Evolutionary conservation across 2,113 vertebrate species (phyloP), one percentile per base, ranked within the genome.

Genomic region (Sinosuthora webbiana): DNA sequence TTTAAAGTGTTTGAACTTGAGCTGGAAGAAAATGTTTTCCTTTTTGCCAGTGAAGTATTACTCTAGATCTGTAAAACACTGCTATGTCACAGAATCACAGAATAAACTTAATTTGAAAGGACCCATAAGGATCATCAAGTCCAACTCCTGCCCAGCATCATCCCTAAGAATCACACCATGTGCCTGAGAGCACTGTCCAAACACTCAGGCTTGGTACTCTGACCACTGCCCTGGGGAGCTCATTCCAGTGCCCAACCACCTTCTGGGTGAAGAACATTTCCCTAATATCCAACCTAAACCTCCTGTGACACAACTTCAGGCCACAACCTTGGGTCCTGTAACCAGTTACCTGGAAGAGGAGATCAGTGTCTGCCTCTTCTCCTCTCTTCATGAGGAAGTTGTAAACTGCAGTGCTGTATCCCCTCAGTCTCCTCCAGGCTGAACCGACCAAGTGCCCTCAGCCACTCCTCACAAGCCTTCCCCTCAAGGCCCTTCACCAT

Each of bases 381-480:
- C 10, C 3, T 44, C 13, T 33, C 7, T 31, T 62, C 37, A 25
- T 16, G 7, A 13, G 55, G 44, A 11, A 41, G 15, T 7, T 82
- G 52, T 5, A 19, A 15, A 12, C 20, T 62, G 25, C 47, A 20
- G 9, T 8, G 15, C 9, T 9, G 16, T 44, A 2, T 52, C 13
- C 6, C 15, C 15, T 65, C 49, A 53, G 20, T 30, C 15, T 65
- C 13, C 25, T 47, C 25, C 37, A 35, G 20, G 8, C 7, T 50
- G 24, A 76, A 17, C 25, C 35, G 13, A 47, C 15, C 12, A 35
- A 35, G 25, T 31, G 11, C 1, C 24, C 20, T 42, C 52, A 67
- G 16, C 31, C 2, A 0, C 11, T 85, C 25, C 31, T 57, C 31
- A 17, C 1, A 57, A 0, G 0, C 8, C 21, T 42, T 57, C 31